Evolutionary conservation across 2,888 invertebrate genomes (phyloP).

Genomic region (Ceraclea dissimilis): DNA sequence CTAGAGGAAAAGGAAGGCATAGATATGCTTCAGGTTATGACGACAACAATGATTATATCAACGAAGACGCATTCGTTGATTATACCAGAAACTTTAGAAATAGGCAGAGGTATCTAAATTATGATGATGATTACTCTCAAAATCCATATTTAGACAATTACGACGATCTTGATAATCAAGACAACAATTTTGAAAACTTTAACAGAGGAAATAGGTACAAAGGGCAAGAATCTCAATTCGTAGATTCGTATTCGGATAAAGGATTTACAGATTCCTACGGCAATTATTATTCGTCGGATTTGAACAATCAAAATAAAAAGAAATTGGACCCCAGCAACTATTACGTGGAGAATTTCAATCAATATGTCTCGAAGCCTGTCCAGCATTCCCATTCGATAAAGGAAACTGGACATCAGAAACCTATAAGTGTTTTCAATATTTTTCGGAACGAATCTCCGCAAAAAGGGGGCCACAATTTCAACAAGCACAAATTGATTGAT

Average conservation of each 20-base stretch:
- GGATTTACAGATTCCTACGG: conserved; percentile 9
- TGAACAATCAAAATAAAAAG: conserved; percentile 1
- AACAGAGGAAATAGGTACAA: background rate
- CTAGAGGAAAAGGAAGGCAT: conserved; percentile 6
- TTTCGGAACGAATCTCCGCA: conserved; percentile 8
- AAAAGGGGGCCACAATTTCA: conserved; percentile 1
- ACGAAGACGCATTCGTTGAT: conserved; percentile 10
- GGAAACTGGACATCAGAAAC: conserved; percentile 10
- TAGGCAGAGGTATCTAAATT: background rate
- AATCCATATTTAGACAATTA: conserved; percentile 4
- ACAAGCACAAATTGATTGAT: background rate
- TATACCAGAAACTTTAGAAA: conserved; percentile 9
- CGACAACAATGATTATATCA: conserved; percentile 10
- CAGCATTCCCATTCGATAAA: background rate
- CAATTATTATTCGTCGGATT: conserved; percentile 1
- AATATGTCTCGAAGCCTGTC: conserved; percentile 13
- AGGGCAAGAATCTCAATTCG: conserved; percentile 3
- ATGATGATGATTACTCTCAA: conserved; percentile 12
- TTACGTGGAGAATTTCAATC: conserved; percentile 20
- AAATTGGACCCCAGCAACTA: conserved; percentile 15
- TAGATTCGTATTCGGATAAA: conserved; percentile 5
- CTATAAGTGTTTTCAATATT: conserved; percentile 16
- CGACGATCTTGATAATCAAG: conserved; percentile 4
- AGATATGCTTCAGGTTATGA: conserved; percentile 18
- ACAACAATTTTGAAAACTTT: background rate